phyloP scores from a whole-genome alignment of 2,888 invertebrate genomes.

The Dioctria linearis region DNA sequence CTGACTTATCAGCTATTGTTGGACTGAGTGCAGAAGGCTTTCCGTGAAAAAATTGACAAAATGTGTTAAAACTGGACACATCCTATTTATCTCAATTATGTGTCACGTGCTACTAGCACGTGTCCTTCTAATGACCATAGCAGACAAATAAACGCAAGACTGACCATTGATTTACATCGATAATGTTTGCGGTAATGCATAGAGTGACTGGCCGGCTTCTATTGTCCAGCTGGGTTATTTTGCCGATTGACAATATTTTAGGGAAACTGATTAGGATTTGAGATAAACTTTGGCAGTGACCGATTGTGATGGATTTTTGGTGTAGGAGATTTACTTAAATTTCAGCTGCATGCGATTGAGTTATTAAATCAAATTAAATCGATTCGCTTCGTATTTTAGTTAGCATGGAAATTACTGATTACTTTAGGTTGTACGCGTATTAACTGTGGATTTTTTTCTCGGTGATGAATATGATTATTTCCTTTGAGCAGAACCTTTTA shows the following conservation, averaged over 20 bases:
- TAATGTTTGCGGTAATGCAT: constrained; percentile 55
- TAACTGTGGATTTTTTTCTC: too few species aligned
- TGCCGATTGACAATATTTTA: constrained; percentile 33
- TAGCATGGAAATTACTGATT: too few species aligned
- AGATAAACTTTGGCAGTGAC: constrained; percentile 51
- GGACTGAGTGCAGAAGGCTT: constrained; percentile 4
- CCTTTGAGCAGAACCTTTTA: too few species aligned
- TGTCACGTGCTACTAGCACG: constrained; percentile 61
- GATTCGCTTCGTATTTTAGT: too few species aligned
- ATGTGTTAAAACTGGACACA: constrained; percentile 62
- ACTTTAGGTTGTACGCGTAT: too few species aligned
- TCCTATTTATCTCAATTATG: constrained; percentile 63
- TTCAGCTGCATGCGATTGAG: background rate
- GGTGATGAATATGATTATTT: too few species aligned
- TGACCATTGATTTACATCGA: constrained; percentile 59
- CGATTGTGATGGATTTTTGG: constrained; percentile 45
- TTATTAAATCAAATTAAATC: background rate
- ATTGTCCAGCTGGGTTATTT: constrained; percentile 37
- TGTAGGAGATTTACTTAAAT: background rate
- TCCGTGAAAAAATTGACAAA: constrained; percentile 59
- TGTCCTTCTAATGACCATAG: constrained; percentile 58
- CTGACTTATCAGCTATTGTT: constrained; percentile 32
- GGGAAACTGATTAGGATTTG: constrained; percentile 20
- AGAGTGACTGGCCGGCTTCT: constrained; percentile 2
- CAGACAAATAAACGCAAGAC: constrained; percentile 56